Conservation (phyloP, 2,113 vertebrate species). For the Ceratotherium simum region DNA sequence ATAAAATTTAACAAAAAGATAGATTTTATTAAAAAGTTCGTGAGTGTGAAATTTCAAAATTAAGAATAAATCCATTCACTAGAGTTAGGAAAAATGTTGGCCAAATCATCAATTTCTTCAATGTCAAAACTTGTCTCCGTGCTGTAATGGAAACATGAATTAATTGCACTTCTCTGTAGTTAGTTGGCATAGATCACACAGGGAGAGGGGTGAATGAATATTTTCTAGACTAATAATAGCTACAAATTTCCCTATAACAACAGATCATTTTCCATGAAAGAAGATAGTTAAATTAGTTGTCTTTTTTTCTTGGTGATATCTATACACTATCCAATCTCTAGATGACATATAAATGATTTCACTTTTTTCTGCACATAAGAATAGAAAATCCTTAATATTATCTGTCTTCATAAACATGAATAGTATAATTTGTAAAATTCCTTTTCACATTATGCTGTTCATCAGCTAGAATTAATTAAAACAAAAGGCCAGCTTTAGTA, state of each 20-base stretch:
- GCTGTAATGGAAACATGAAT: neutral
- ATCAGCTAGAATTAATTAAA: too few relatives aligned
- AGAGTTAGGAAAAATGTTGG: neutral
- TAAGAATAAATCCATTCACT: neutral
- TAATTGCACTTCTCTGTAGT: neutral
- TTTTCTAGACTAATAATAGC: neutral
- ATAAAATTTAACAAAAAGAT: neutral
- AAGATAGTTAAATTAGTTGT: neutral
- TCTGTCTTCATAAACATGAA: too few relatives aligned
- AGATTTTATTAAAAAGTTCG: neutral
- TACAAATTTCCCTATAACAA: neutral
- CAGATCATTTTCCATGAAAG: neutral
- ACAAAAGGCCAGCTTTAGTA: too few relatives aligned
- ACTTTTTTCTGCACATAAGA: too few relatives aligned
- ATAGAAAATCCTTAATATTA: too few relatives aligned
- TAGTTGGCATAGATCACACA: neutral
- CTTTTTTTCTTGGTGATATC: neutral
- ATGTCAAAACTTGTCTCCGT: neutral
- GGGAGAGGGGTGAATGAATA: neutral
- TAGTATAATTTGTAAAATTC: too few relatives aligned
- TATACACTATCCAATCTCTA: too few relatives aligned
- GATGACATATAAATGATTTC: too few relatives aligned
- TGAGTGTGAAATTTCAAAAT: neutral
- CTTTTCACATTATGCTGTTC: too few relatives aligned
- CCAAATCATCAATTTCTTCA: neutral